Base-by-base conservation (phyloP, 2,797 vertebrate species). In the Scolopax rusticola region DNA sequence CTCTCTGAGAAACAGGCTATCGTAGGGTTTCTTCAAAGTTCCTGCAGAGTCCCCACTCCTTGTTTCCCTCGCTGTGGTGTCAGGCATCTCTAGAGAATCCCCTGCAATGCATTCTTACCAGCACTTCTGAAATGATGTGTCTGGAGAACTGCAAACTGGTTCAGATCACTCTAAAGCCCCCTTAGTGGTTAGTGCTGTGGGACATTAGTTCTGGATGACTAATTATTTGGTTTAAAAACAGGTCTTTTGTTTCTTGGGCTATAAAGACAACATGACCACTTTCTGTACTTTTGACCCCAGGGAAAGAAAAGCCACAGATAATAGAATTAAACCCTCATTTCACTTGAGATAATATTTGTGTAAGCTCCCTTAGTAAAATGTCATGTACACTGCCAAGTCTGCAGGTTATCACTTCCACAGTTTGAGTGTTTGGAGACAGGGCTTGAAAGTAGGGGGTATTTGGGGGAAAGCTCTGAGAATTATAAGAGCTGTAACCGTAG, bases 271-370 rank as follows among this genome's bases (percentile, higher is more conserved):
- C 98, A 97, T 98, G 98, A 98, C 98, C 98, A 97, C 84, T 92
- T 94, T 96, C 83, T 97, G 97, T 96, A 98, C 98, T 98, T 98
- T 94, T 98, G 98, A 99, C 98, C 98, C 96, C 96, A 92, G 90
- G 97, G 98, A 97, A 95, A 97, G 97, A 97, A 98, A 98, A 98
- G 98, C 98, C 98, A 98, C 98, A 97, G 97, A 98, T 99, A 99
- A 99, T 98, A 98, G 97, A 99, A 99, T 99, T 99, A 99, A 98
- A 98, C 97, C 98, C 97, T 97, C 96, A 97, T 97, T 98, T 98
- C 98, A 97, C 98, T 98, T 98, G 97, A 97, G 89, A 97, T 97
- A 99, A 99, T 98, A 98, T 99, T 99, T 98, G 98, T 97, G 97
- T 98, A 98, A 99, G 98, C 98, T 98, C 98, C 97, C 96, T 96